Conservation (phyloP, 1,140 invertebrate species). For the Melitaea cinxia region DNA sequence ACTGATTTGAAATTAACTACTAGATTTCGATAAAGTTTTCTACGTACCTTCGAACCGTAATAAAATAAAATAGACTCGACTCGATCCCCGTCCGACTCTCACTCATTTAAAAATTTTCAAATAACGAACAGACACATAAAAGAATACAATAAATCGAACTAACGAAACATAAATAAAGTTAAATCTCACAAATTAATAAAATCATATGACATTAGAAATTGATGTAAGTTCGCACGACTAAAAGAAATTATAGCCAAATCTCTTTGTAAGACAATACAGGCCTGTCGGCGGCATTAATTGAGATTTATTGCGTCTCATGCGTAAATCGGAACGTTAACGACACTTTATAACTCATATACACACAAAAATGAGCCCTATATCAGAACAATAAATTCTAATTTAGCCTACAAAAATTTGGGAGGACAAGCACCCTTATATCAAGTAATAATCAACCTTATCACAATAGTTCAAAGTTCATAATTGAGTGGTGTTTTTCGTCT, state of each 20-base stretch:
- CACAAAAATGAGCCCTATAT: constrained; percentile 4
- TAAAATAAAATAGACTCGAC: too few relatives aligned
- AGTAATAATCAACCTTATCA: constrained; percentile 47
- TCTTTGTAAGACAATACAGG: constrained; percentile 67
- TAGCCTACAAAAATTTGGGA: neutral
- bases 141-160: constrained; percentile 2
- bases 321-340: constrained; percentile 53
- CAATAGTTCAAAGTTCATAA: constrained; percentile 36
- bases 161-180: neutral
- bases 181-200: neutral
- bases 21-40: too few relatives aligned
- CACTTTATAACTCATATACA: constrained; percentile 37
- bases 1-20: too few relatives aligned
- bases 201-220: constrained; percentile 10
- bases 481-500: constrained; percentile 19
- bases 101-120: constrained; percentile 1
- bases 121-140: neutral
- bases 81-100: too few relatives aligned
- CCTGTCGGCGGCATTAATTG: constrained; percentile 73
- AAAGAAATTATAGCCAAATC: constrained; percentile 64
- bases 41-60: too few relatives aligned
- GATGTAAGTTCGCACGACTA: constrained; percentile 41
- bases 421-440: neutral
- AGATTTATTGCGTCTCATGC: constrained; percentile 76
- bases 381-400: neutral